phyloP scores from a whole-genome alignment of 2,113 vertebrate genomes.

The Oncorhynchus gorbuscha region DNA sequence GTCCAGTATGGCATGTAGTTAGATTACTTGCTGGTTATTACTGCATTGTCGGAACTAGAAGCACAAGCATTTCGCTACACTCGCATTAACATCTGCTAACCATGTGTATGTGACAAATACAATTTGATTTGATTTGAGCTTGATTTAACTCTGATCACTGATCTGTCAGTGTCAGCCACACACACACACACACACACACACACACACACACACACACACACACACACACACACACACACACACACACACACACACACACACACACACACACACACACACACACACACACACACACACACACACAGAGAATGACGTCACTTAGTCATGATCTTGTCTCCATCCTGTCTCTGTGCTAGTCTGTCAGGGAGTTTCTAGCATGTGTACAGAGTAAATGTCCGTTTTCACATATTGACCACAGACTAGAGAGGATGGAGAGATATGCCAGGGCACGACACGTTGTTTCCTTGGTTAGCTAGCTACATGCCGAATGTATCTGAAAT shows the following conservation, averaged over 20 bases:
- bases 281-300: slow-evolving; percentile 9
- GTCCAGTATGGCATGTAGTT: no score
- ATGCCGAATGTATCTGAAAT: no score
- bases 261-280: slow-evolving; percentile 10
- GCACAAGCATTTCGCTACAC: no score
- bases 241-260: slow-evolving; percentile 6
- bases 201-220: slow-evolving; percentile 12
- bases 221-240: slow-evolving; percentile 14
- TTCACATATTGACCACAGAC: slow-evolving; percentile 26
- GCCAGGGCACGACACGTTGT: neutral
- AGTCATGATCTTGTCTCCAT: neutral
- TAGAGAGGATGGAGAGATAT: slow-evolving; percentile 24
- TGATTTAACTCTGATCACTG: no score
- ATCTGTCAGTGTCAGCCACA: neutral
- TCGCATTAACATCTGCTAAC: no score
- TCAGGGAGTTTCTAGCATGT: no score
- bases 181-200: slow-evolving; percentile 10
- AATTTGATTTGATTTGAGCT: no score
- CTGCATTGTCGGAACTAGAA: no score
- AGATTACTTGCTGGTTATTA: no score
- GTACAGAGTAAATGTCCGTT: slow-evolving; percentile 18
- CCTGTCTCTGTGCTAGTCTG: no score
- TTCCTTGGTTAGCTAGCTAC: no score
- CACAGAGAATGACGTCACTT: neutral
- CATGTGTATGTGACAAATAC: no score